phyloP scores from a whole-genome alignment of 2,797 vertebrate genomes.

The Oryzias sinensis region DNA sequence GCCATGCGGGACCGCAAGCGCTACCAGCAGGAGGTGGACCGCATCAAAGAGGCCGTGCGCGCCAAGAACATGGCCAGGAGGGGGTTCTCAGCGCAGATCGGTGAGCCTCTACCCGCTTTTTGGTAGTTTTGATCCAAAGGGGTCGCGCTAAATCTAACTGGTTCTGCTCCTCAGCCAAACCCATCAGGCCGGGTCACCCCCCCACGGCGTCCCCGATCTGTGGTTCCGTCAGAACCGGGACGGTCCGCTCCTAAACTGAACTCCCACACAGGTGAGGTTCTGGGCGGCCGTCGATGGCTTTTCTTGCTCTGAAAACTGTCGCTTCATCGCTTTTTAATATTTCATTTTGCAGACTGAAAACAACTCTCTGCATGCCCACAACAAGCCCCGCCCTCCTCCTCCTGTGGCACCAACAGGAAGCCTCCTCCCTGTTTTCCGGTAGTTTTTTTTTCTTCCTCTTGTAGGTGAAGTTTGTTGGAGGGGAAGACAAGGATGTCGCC shows the following conservation, averaged over 20 bases:
- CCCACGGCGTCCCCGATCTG: conserved; percentile 84
- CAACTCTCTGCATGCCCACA: conserved; percentile 43
- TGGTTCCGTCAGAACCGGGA: conserved; percentile 79
- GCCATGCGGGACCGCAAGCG: conserved; percentile 90
- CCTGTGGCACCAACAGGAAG: conserved; percentile 36
- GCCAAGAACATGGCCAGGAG: conserved; percentile 94
- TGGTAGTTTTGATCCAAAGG: no score
- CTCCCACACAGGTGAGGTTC: conserved; percentile 39
- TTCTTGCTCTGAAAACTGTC: not conserved
- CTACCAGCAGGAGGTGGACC: conserved; percentile 94
- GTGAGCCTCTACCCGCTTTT: conserved; percentile 54
- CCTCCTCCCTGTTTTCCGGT: conserved; percentile 22
- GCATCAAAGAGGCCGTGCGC: conserved; percentile 93
- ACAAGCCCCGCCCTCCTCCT: conserved; percentile 33
- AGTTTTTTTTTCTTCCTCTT: no score
- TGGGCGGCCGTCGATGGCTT: conserved; percentile 2
- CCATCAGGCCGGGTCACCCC: conserved; percentile 89
- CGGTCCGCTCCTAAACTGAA: conserved; percentile 68
- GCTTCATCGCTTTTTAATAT: not conserved
- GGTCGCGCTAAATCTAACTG: no score
- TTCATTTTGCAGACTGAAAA: conserved; percentile 26
- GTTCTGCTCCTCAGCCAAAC: conserved; percentile 79
- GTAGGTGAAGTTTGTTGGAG: no score
- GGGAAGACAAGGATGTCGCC: no score
- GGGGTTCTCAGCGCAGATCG: conserved; percentile 91